Evolutionary conservation across 1,140 invertebrate genomes (phyloP), one percentile per base, ranked within the genome.

Genomic region (Hetaerina americana): DNA sequence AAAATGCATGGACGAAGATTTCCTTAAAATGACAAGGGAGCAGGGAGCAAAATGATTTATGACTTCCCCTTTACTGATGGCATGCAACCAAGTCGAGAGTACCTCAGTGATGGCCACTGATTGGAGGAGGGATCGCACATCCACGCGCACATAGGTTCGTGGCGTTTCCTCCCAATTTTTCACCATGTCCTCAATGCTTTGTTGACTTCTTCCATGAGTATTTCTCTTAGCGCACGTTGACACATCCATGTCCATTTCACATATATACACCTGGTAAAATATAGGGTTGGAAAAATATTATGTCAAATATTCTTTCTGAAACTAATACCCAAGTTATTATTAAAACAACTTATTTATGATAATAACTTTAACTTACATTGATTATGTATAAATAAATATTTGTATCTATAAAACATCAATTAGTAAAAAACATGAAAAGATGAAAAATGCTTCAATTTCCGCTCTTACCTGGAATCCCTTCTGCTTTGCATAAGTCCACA

Each of bases 401-500:
- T n/a, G n/a, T n/a, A n/a, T n/a, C n/a, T n/a, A n/a, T n/a, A n/a
- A n/a, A n/a, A n/a, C n/a, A n/a, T n/a, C n/a, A n/a, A n/a, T n/a
- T n/a, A n/a, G n/a, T n/a, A n/a, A n/a, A n/a, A n/a, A n/a, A n/a
- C n/a, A n/a, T n/a, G n/a, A n/a, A n/a, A 66, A 40, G 68, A 26
- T 27, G 5, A 69, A 74, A 71, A 73, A 69, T 73, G 25, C 31
- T 67, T 24, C 12, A 70, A 68, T 72, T 40, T 68, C 31, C 26
- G 26, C 74, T 79, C 80, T 78, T 84, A 96, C 94, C 86, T 94
- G 91, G 80, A 97, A 97, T 67, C 91, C 91, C 79, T 91, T 91
- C 70, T 91, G 89, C 79, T 93, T 94, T 5, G 93, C 92, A 82
- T 90, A 91, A 77, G 88, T 90, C 86, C 91, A 92, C 83, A 97